Conservation (phyloP, 2,888 invertebrate genomes). For the Micoletzkya japonica region DNA sequence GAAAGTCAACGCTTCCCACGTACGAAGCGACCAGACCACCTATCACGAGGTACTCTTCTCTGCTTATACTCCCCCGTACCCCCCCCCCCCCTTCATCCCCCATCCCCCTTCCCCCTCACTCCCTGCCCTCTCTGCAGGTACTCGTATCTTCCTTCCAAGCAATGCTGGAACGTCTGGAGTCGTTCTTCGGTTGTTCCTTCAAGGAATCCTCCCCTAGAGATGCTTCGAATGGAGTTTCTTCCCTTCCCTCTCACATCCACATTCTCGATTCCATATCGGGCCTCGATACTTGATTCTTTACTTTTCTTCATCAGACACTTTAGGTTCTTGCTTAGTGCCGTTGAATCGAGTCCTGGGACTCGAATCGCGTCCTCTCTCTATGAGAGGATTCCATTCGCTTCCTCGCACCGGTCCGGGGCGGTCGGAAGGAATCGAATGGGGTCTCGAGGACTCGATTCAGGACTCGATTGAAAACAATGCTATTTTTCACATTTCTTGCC, state of each 20-base stretch:
- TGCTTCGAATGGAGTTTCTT: conserved; percentile 20
- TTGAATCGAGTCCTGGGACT: too few species aligned
- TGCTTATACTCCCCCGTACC: neutral
- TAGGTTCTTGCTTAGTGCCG: neutral
- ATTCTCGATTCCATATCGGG: conserved; percentile 55
- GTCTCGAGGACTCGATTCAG: too few species aligned
- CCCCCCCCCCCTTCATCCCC: neutral
- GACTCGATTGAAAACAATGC: too few species aligned
- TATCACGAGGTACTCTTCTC: conserved; percentile 79
- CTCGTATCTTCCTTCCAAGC: conserved; percentile 56
- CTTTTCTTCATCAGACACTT: too few species aligned
- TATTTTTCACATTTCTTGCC: too few species aligned
- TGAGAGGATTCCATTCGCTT: too few species aligned
- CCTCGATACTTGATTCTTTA: conserved; percentile 32
- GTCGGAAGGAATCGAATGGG: too few species aligned
- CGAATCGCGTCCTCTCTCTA: too few species aligned
- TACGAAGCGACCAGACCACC: conserved; percentile 84
- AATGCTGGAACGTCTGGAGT: conserved; percentile 58
- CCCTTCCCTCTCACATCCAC: conserved; percentile 46
- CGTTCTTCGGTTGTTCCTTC: conserved; percentile 50
- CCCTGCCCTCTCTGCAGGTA: conserved; percentile 17
- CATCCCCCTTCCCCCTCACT: neutral
- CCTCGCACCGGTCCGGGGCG: too few species aligned
- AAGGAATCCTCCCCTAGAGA: conserved; percentile 32
- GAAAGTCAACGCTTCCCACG: conserved; percentile 84